phyloP scores from a whole-genome alignment of 2,113 vertebrate species.

The Dryoscopus gambensis region DNA sequence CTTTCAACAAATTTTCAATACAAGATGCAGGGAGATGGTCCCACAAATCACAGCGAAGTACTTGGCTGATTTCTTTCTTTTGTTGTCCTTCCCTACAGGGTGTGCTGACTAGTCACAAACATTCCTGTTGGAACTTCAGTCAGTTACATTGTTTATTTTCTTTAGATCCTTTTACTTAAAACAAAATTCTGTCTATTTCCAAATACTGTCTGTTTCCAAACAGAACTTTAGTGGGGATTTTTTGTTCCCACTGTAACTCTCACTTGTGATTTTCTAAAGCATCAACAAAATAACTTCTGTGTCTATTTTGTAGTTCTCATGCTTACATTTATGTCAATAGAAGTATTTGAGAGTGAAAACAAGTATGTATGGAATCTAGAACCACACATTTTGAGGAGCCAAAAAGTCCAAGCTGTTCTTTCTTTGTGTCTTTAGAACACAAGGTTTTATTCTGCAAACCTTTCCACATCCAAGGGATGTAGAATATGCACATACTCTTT shows the following conservation, averaged over 20 bases:
- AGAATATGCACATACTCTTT: neutral
- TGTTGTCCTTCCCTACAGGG: neutral
- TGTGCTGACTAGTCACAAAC: neutral
- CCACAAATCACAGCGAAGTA: neutral
- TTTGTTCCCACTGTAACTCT: neutral
- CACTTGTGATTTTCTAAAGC: neutral
- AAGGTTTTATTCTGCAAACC: neutral
- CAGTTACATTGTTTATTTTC: neutral
- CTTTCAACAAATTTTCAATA: neutral
- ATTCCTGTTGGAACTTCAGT: neutral
- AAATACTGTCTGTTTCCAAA: neutral
- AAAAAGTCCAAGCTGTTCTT: neutral
- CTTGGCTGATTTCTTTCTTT: neutral
- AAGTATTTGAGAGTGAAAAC: neutral
- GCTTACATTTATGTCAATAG: neutral
- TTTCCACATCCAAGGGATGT: neutral
- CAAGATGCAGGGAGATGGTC: neutral
- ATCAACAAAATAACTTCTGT: neutral
- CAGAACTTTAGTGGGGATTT: fast-evolving
- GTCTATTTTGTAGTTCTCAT: neutral
- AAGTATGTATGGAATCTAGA: neutral
- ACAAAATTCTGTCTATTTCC: neutral
- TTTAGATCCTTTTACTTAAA: neutral
- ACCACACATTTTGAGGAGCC: neutral
- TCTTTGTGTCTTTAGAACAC: neutral